Evolutionary conservation across 2,888 invertebrate species (phyloP).

Genomic region (Ichneumoninae sp.): DNA sequence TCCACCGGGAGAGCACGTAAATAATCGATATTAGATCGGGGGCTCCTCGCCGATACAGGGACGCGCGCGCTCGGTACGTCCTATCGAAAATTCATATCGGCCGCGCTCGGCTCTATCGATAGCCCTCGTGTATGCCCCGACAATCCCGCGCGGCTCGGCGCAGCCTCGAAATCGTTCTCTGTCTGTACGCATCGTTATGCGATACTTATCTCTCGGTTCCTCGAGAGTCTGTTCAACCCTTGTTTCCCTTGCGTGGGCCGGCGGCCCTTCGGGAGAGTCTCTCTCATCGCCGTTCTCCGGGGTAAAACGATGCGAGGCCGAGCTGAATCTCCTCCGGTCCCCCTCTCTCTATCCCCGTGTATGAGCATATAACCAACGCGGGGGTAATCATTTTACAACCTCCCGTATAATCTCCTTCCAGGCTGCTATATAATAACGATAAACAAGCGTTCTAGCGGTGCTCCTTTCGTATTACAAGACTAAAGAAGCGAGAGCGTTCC

Average conservation of each 20-base stretch:
- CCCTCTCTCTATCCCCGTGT: not conserved
- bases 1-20: constrained; percentile 52
- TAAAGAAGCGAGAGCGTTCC: constrained; percentile 54
- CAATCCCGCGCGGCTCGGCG: not conserved
- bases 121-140: not conserved
- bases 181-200: constrained; percentile 57
- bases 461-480: constrained; percentile 67
- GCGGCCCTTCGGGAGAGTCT: constrained; percentile 26
- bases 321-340: not conserved
- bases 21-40: constrained; percentile 67
- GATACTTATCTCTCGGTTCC: constrained; percentile 67
- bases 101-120: constrained; percentile 17
- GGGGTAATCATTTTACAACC: constrained; percentile 77
- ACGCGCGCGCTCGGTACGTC: not conserved
- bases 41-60: constrained; percentile 35
- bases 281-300: not conserved
- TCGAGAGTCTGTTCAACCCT: constrained; percentile 58
- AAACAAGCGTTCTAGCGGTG: constrained; percentile 77
- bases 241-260: constrained; percentile 52
- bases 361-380: constrained; percentile 26
- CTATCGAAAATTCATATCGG: constrained; percentile 73
- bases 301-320: constrained; percentile 33
- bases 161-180: constrained; percentile 63
- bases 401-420: constrained; percentile 75
- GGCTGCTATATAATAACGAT: constrained; percentile 77